Conservation (phyloP, 2,888 invertebrate genomes). For the Drosophila rellima region DNA sequence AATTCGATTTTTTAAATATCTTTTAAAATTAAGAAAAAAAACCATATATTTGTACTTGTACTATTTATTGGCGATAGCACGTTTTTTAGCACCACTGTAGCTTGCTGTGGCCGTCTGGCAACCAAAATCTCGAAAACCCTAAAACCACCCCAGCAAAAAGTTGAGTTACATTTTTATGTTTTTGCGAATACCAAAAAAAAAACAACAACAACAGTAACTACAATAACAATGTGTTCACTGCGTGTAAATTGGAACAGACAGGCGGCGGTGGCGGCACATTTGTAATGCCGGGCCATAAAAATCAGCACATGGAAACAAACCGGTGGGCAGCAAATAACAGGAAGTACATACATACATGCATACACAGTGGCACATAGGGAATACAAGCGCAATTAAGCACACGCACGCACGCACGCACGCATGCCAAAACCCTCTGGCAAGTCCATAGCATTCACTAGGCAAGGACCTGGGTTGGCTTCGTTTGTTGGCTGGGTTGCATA, state of each 20-base stretch:
- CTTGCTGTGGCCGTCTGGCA: conserved; percentile 28
- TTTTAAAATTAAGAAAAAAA: no score
- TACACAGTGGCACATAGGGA: conserved; percentile 17
- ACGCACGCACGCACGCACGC: conserved; percentile 58
- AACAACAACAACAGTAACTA: conserved; percentile 22
- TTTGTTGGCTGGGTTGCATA: conserved; percentile 16
- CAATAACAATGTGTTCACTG: conserved; percentile 50
- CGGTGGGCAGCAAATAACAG: conserved; percentile 57
- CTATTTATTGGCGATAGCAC: background rate
- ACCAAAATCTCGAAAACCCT: conserved; percentile 34
- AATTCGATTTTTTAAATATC: no score
- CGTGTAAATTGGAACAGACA: conserved; percentile 71
- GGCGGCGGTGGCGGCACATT: conserved; percentile 42
- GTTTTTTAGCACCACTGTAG: background rate
- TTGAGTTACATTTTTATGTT: conserved; percentile 54
- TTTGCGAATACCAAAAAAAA: conserved; percentile 23
- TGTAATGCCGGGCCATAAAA: conserved; percentile 59
- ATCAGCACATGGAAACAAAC: conserved; percentile 73
- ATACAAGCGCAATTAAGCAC: conserved; percentile 73
- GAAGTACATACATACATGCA: conserved; percentile 27
- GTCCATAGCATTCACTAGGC: conserved; percentile 17
- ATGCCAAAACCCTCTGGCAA: conserved; percentile 40
- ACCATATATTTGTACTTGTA: background rate
- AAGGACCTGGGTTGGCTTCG: conserved; percentile 23
- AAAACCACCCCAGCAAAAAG: conserved; percentile 56